Base-by-base conservation (phyloP, 2,888 invertebrate species). In the Dasysyrphus tricinctus region DNA sequence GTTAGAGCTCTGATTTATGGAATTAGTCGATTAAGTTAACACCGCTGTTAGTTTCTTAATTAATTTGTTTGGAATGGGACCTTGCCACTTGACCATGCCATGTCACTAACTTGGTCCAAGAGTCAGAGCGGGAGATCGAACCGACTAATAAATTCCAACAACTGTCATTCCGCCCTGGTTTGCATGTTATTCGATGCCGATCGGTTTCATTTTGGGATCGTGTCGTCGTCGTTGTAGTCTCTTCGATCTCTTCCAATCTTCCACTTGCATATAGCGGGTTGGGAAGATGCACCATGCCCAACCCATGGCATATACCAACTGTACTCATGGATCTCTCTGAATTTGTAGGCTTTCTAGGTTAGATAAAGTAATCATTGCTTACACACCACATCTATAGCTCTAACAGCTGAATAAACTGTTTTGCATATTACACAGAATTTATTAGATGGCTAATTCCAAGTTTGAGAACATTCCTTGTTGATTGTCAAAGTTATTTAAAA, bases 1-100 rank as follows among this genome's bases (percentile, higher is more conserved):
- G 86, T 86, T 82, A 86, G 82, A 86, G 82, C 82, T 79, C 82
- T 86, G 86, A 86, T 86, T 86, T 86, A 86, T 86, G 86, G 82
- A 86, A 82, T 86, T 82, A 79, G 82, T 78, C 82, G 86, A 86
- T 86, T 86, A 82, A 86, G 86, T 86, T 86, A 86, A 86, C 86
- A 86, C 78, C 79, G 86, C 86, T 86, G 86, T 86, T 86, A 86
- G 86, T 82, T 86, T 82, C 86, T 86, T 86, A 86, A 86, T 86
- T 86, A 86, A 86, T 86, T 86, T 86, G 86, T 86, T 82, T 82
- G 72, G 78, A 86, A 82, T 78, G 82, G 76, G 70, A 86, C 86
- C 86, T 86, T 86, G 86, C 86, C 86, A 86, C 86, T 86, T 86
- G 86, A 79, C 86, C 86, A 86, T 82, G 82, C 51, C 70, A 79